Evolutionary conservation across 2,113 vertebrate species (phyloP).

Genomic region (rabbit (Oryctolagus cuniculus)): DNA sequence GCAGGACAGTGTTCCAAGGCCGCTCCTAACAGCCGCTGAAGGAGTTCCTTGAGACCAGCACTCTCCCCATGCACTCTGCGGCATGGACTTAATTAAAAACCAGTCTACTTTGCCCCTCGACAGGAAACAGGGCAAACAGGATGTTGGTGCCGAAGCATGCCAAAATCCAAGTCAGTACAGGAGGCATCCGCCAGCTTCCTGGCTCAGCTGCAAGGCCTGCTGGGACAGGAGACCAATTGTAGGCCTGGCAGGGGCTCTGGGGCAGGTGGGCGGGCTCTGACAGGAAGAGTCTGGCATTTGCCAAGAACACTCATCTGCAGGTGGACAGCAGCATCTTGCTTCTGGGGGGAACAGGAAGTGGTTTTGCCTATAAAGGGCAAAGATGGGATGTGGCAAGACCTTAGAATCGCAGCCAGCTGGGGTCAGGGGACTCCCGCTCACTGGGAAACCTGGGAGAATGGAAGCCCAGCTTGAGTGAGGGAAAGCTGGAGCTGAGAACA

Average conservation of each 20-base stretch:
- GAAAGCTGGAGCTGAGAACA: not conserved
- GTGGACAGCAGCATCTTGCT: not conserved
- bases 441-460: not conserved
- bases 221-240: not conserved
- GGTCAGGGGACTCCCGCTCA: not conserved
- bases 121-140: slow-evolving; percentile 75
- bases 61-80: not conserved
- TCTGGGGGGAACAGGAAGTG: slow-evolving; percentile 49
- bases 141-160: slow-evolving; percentile 60
- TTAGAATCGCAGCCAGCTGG: not conserved
- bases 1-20: not conserved
- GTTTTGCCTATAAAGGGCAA: slow-evolving; percentile 32
- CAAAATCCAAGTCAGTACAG: slow-evolving; percentile 35
- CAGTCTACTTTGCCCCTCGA: slow-evolving; percentile 9
- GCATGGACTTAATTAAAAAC: slow-evolving; percentile 47
- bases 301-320: not conserved
- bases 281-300: slow-evolving; percentile 51
- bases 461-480: not conserved
- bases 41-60: not conserved
- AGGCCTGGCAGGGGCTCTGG: not conserved
- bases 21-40: not conserved
- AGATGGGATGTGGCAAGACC: not conserved
- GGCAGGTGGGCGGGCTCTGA: not conserved
- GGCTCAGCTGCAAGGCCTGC: not conserved
- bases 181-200: slow-evolving; percentile 46